Evolutionary conservation across 2,888 invertebrate genomes (phyloP).

Genomic region (Drosophila neonasuta): DNA sequence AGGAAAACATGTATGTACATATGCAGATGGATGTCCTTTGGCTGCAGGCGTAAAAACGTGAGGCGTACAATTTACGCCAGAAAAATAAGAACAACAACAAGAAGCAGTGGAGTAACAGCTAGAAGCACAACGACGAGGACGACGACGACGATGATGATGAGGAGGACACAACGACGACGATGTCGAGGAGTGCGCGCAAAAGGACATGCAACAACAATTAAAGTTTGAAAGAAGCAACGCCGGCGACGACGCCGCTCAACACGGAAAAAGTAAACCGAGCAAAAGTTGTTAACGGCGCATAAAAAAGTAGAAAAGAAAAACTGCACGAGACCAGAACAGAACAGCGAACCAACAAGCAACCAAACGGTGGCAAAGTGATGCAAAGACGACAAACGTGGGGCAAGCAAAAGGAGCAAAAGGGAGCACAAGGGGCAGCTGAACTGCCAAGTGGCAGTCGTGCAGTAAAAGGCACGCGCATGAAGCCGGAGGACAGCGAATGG

Average conservation of each 20-base stretch:
- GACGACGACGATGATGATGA: conserved; percentile 34
- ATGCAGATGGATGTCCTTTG: conserved; percentile 63
- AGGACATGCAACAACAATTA: conserved; percentile 77
- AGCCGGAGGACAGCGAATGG: conserved; percentile 56
- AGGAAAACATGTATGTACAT: conserved; percentile 17
- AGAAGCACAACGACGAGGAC: conserved; percentile 40
- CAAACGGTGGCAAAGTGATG: conserved; percentile 15
- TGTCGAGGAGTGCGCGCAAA: conserved; percentile 58
- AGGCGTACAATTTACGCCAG: conserved; percentile 74
- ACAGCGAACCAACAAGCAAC: too few relatives aligned
- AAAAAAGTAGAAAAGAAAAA: conserved; percentile 65
- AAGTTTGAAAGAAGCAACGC: conserved; percentile 70
- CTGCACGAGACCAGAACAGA: conserved; percentile 33
- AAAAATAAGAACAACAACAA: conserved; percentile 44
- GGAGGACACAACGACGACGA: conserved; percentile 1
- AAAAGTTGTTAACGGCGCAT: conserved; percentile 76
- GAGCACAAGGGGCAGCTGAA: conserved; percentile 20
- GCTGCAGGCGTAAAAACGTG: conserved; percentile 77
- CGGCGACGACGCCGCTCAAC: conserved; percentile 62
- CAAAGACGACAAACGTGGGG: too few relatives aligned
- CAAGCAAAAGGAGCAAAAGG: neutral
- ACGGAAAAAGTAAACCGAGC: conserved; percentile 78
- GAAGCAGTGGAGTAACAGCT: conserved; percentile 42
- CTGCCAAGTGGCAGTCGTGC: conserved; percentile 75
- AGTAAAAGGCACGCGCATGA: conserved; percentile 67